A percentile compares a stretch with the other conserved stretches of the same genome.
These are phyloP conservation scores for Peucedramus taeniatus DNA, from an alignment of 2,113 vertebrate species.

Conservation along the genomic window DNA sequence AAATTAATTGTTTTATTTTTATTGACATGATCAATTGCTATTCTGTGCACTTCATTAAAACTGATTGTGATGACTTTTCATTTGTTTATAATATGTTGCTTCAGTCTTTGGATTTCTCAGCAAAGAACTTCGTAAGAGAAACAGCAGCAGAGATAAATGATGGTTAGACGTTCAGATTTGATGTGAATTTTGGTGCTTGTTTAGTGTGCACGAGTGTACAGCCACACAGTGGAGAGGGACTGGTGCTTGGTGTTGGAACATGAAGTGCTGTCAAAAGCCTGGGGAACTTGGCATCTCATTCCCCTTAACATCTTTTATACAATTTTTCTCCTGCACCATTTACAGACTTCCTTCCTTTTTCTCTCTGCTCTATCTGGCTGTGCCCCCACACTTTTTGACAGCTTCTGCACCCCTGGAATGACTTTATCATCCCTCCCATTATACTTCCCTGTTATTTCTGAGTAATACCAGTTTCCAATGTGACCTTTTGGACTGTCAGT, in stretches of 20 bases:
- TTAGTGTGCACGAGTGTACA: neutral
- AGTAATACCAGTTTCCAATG: neutral
- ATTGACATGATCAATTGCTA: conserved; percentile 84
- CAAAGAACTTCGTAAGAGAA: neutral
- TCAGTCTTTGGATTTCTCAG: conserved; percentile 62
- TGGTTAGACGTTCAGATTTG: neutral
- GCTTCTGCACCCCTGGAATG: neutral
- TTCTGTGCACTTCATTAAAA: conserved; percentile 88
- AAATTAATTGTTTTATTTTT: conserved; percentile 99
- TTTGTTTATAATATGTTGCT: conserved; percentile 75
- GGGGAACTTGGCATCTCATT: neutral
- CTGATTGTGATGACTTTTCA: conserved; percentile 84
- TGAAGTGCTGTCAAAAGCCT: neutral
- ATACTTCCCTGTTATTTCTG: neutral
- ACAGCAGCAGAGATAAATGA: neutral
- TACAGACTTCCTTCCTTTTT: neutral
- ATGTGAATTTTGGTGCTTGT: neutral
- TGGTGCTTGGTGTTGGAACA: neutral
- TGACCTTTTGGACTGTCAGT: neutral
- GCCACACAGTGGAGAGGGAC: neutral
- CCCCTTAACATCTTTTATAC: fast-evolving
- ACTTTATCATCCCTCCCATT: neutral
- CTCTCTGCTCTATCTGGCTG: neutral
- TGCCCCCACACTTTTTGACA: neutral
- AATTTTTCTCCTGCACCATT: neutral